Base-by-base conservation (phyloP, 1,140 invertebrate species). In the Drosophila varians region DNA sequence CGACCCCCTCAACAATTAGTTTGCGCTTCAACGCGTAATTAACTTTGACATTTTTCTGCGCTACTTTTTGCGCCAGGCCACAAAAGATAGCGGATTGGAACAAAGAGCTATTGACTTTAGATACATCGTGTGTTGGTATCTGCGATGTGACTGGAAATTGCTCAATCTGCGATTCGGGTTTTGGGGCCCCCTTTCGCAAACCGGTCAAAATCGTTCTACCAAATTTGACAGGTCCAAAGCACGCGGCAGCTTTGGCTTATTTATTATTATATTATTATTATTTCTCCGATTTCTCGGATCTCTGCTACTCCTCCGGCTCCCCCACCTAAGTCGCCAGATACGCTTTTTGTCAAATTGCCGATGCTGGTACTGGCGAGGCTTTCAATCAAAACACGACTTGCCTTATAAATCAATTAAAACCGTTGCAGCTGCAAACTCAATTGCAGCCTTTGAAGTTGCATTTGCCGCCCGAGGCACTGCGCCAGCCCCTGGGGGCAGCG, bases 11-110 rank as follows among this genome's bases (percentile, higher is more conserved):
- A 19, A 47, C 58, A 79, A 79, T 84, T 80, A 77, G 75, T 86
- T 87, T 87, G 69, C 82, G 82, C 82, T 74, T 87, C 80, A 61
- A 77, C 80, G 80, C 82, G 68, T 87, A 86, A 87, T 86, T 86
- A 80, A 80, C 53, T 86, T 87, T 77, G 80, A 77, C 80, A 84
- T 86, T 86, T 72, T 73, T 56, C 36, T 77, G 76, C 38, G 79
- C 76, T 84, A 84, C 61, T 86, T 80, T 86, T 84, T 69, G 70
- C 80, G 76, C 79, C 52, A 38, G 9, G 9, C 21, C 43, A 83
- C 74, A 74, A 71, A 42, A 56, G 51, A 66, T 65, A 76, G 36
- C 16, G 23, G 25, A 31, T 3, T 16, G n/a, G n/a, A 5, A 48
- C 48, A 46, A 73, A 62, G 36, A 26, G 38, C 26, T 71, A 38